A percentile compares a stretch with the other conserved stretches of the same genome.
These are phyloP conservation scores for Synchiropus splendidus DNA, from an alignment of 2,113 vertebrate species.

Conservation along the genomic window DNA sequence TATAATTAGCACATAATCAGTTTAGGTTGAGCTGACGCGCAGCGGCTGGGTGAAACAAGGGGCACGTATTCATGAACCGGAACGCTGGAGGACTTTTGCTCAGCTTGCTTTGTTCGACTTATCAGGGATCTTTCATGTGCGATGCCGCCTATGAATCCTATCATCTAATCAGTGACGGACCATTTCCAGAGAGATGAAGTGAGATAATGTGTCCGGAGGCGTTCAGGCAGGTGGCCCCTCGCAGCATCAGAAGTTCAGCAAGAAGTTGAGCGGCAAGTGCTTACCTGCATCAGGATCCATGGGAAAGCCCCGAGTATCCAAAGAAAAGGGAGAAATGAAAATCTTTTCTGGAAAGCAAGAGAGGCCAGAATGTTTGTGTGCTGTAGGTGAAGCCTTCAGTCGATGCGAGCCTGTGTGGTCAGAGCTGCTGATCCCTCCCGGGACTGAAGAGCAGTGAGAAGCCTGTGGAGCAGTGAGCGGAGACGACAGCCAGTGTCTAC, in stretches of 20 bases:
- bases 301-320: conserved; percentile 32
- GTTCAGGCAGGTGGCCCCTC: conserved; percentile 12
- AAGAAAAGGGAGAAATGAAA: background rate
- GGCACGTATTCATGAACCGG: no score
- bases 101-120: background rate
- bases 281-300: conserved; percentile 50
- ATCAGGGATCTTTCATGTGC: conserved; percentile 11
- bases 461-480: conserved; percentile 25
- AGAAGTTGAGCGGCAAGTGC: conserved; percentile 14
- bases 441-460: conserved; percentile 31
- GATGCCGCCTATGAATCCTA: conserved; percentile 2
- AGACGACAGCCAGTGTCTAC: conserved; percentile 29
- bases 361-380: no score
- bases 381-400: conserved; percentile 13
- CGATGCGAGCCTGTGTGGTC: background rate
- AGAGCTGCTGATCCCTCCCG: conserved; percentile 30
- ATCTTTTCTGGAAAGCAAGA: no score
- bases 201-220: conserved; percentile 17
- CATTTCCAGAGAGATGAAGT: conserved; percentile 12
- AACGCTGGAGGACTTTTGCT: background rate
- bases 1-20: no score
- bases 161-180: background rate
- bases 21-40: no score
- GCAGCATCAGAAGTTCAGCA: conserved; percentile 5
- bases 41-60: no score